These are phyloP conservation scores for Archegozetes longisetosus DNA, from an alignment of 1,140 invertebrate species.

Conservation along the genomic window DNA sequence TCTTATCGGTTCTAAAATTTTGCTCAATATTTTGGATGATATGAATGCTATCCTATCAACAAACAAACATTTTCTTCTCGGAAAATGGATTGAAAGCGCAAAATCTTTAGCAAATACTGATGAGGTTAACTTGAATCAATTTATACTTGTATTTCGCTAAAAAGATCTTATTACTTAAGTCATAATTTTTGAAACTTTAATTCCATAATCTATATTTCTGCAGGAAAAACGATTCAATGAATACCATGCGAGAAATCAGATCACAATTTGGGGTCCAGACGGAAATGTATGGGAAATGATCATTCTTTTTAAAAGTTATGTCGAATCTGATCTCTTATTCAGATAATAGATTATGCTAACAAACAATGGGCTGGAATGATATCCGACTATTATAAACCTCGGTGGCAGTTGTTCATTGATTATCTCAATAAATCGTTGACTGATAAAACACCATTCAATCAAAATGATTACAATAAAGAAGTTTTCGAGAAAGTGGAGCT, in stretches of 20 bases:
- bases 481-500: constrained; percentile 47
- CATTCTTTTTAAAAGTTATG: not conserved
- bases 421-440: constrained; percentile 34
- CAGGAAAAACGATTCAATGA: constrained; percentile 45
- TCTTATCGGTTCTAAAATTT: not conserved
- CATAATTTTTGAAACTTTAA: not conserved
- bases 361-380: constrained; percentile 30
- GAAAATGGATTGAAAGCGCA: constrained; percentile 52
- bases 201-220: too few species aligned
- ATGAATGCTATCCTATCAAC: constrained; percentile 50
- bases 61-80: constrained; percentile 49
- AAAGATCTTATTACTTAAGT: not conserved
- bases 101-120: constrained; percentile 33
- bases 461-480: constrained; percentile 31
- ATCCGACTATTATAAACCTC: constrained; percentile 44
- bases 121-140: too few species aligned
- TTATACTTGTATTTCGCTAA: not conserved
- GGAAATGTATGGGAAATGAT: constrained; percentile 25
- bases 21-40: constrained; percentile 43
- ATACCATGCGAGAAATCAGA: constrained; percentile 75
- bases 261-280: constrained; percentile 46
- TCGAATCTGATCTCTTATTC: not conserved
- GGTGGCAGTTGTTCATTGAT: constrained; percentile 49
- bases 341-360: constrained; percentile 20
- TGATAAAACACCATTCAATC: constrained; percentile 34